These are phyloP conservation scores for Elephas maximus DNA, from an alignment of 2,113 vertebrate genomes.

Conservation along the genomic window DNA sequence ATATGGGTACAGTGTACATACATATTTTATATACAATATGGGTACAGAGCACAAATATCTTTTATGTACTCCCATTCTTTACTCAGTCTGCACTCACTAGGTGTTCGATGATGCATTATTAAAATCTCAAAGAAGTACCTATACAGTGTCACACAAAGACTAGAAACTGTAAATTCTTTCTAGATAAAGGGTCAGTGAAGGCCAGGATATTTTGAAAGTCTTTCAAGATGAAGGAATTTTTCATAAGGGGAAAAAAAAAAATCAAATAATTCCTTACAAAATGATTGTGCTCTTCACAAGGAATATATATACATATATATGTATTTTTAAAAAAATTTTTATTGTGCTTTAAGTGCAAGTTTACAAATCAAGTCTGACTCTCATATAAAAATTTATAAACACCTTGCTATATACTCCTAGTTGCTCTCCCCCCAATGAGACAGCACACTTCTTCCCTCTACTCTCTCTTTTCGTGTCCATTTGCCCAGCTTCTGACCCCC, in stretches of 20 bases:
- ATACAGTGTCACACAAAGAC: background rate
- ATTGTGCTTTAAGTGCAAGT: no score
- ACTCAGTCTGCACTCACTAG: background rate
- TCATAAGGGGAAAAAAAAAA: background rate
- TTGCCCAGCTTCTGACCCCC: no score
- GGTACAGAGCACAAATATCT: background rate
- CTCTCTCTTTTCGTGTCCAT: no score
- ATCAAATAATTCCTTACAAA: constrained; percentile 45
- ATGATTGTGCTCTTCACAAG: background rate
- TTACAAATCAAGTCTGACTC: no score
- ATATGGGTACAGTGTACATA: background rate
- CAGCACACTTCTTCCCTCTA: no score
- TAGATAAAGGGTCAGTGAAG: constrained; percentile 32
- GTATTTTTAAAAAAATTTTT: no score
- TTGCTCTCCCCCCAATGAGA: no score
- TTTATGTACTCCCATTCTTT: accelerated
- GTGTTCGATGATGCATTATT: background rate
- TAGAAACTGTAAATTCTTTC: constrained; percentile 52
- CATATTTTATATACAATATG: background rate
- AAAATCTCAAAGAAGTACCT: background rate
- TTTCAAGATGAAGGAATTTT: constrained; percentile 61
- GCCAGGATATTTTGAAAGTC: constrained; percentile 31
- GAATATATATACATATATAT: no score
- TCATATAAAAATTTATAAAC: no score
- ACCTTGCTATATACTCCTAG: no score